These are phyloP conservation scores for Pholis gunnellus DNA, from an alignment of 2,113 vertebrate species.

Conservation along the genomic window DNA sequence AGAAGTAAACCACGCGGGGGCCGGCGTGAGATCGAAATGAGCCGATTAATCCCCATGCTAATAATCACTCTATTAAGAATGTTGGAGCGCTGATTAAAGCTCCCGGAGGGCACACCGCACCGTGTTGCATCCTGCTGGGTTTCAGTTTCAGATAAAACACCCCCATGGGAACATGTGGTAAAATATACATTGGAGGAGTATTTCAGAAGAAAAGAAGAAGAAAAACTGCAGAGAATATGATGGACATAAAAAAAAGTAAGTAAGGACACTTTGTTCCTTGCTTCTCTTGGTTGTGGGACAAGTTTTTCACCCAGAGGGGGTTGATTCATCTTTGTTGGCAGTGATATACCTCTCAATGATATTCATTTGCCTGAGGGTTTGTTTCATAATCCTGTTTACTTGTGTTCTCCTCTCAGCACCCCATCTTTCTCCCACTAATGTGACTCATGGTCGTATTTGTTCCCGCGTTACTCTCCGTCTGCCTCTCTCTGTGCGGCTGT, in stretches of 20 bases:
- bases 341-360: constrained; percentile 73
- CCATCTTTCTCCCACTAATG: constrained; percentile 76
- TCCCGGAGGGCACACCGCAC: constrained; percentile 12
- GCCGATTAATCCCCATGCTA: constrained; percentile 72
- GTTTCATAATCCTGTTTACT: constrained; percentile 84
- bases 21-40: constrained; percentile 66
- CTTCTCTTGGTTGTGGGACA: constrained; percentile 46
- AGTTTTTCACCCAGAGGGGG: constrained; percentile 53
- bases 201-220: too few relatives aligned
- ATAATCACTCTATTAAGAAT: constrained; percentile 67
- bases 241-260: constrained; percentile 38
- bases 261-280: constrained; percentile 34
- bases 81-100: constrained; percentile 61
- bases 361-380: constrained; percentile 76
- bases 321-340: constrained; percentile 77
- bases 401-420: constrained; percentile 64
- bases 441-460: constrained; percentile 78
- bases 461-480: constrained; percentile 41
- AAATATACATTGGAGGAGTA: not conserved
- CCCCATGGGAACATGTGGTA: constrained; percentile 11
- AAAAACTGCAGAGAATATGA: constrained; percentile 19
- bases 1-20: constrained; percentile 60
- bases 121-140: constrained; percentile 20
- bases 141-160: constrained; percentile 13
- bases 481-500: constrained; percentile 27